phyloP scores from a whole-genome alignment of 1,140 invertebrate genomes.

The Theocolax elegans region DNA sequence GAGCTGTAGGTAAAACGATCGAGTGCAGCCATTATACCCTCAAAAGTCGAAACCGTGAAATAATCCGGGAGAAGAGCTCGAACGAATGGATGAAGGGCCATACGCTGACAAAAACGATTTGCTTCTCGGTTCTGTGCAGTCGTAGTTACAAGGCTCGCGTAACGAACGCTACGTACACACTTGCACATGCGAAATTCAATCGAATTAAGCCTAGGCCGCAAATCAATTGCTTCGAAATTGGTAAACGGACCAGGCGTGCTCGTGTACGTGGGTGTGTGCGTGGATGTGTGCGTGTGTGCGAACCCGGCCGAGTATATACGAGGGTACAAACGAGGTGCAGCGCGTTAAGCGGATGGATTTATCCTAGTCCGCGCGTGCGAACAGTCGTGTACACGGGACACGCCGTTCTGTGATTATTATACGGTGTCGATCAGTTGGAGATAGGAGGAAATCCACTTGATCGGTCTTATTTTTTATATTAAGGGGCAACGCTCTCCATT shows the following conservation, averaged over 20 bases:
- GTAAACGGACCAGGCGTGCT: constrained; percentile 24
- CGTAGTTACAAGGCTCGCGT: background rate
- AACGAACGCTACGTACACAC: background rate
- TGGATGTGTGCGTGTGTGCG: background rate
- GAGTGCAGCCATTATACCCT: background rate
- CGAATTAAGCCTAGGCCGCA: constrained; percentile 31
- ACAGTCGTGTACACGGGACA: background rate
- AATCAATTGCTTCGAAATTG: constrained; percentile 40
- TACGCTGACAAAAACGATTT: background rate
- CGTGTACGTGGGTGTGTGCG: background rate
- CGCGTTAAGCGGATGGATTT: constrained; percentile 38
- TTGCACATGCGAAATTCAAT: constrained; percentile 25
- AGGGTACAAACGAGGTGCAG: too few species aligned
- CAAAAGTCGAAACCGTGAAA: background rate
- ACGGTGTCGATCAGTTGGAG: too few species aligned
- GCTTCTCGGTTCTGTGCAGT: too few species aligned
- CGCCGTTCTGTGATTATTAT: constrained; percentile 24
- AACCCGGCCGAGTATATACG: too few species aligned
- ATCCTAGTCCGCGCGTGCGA: background rate
- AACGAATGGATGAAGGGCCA: background rate
- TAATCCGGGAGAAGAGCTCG: background rate
- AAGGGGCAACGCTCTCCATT: too few species aligned
- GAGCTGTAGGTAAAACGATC: too few species aligned
- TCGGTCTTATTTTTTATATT: too few species aligned
- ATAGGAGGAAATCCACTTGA: too few species aligned